Evolutionary conservation across 2,888 invertebrate genomes (phyloP).

Genomic region (Standfussiana lucernea): DNA sequence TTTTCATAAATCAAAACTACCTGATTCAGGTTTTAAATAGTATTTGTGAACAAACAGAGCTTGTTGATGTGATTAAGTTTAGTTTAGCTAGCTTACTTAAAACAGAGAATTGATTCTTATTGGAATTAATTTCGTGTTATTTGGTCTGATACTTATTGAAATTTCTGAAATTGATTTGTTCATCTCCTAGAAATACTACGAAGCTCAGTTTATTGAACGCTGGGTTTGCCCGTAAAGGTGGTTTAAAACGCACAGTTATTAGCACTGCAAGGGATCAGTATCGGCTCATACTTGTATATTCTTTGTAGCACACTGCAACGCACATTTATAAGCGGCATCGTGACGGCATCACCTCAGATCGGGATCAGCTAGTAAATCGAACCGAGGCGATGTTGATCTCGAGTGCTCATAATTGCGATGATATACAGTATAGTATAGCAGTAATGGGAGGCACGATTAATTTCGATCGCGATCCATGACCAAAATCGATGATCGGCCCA

Average conservation of each 20-base stretch:
- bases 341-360: background rate
- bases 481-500: background rate
- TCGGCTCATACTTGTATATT: background rate
- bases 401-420: background rate
- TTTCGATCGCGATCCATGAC: background rate
- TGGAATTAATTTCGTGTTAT: too few relatives aligned
- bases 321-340: background rate
- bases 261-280: background rate
- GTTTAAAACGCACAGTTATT: background rate
- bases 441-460: background rate
- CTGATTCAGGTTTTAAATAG: too few relatives aligned
- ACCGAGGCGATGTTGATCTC: background rate
- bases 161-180: background rate
- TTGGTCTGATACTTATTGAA: background rate
- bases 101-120: too few relatives aligned
- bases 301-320: background rate
- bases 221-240: background rate
- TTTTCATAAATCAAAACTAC: too few relatives aligned
- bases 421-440: too few relatives aligned
- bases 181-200: background rate
- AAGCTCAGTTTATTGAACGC: background rate
- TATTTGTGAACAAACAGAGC: too few relatives aligned
- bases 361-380: too few relatives aligned
- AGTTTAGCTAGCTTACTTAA: too few relatives aligned
- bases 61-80: too few relatives aligned